Evolutionary conservation across 2,888 invertebrate species (phyloP).

Genomic region (Urechis unicinctus): DNA sequence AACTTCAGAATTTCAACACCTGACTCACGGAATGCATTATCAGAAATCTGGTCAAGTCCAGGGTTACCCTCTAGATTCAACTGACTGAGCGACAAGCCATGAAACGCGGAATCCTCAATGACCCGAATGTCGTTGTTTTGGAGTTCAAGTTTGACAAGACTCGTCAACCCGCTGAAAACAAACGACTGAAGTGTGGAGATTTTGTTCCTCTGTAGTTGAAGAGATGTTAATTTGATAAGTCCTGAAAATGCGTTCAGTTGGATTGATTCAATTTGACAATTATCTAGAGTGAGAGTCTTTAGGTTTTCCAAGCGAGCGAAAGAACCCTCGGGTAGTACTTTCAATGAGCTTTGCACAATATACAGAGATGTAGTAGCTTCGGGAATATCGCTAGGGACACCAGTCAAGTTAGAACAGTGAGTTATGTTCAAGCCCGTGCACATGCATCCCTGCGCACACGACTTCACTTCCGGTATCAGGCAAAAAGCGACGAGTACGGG

Average conservation of each 20-base stretch:
- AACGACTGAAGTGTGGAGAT: constrained; percentile 11
- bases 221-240: constrained; percentile 2
- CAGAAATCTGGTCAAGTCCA: constrained; percentile 9
- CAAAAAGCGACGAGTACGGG: no score
- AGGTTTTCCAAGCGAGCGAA: constrained; percentile 7
- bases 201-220: constrained; percentile 12
- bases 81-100: constrained; percentile 11
- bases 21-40: constrained; percentile 13
- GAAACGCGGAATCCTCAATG: constrained; percentile 16
- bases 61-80: constrained; percentile 10
- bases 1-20: constrained; percentile 8
- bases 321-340: constrained; percentile 6
- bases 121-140: constrained; percentile 10
- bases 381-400: constrained; percentile 12
- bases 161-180: constrained; percentile 15
- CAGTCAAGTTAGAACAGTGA: no score
- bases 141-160: constrained; percentile 9
- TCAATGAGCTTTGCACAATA: constrained; percentile 12
- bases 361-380: constrained; percentile 10
- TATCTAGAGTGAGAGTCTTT: constrained; percentile 9
- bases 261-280: constrained; percentile 14
- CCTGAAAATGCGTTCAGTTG: constrained; percentile 17
- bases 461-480: no score
- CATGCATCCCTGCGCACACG: no score
- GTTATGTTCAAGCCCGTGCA: constrained; percentile 7